Evolutionary conservation across 2,797 vertebrate species (phyloP).

Genomic region (Esox masquinongy): DNA sequence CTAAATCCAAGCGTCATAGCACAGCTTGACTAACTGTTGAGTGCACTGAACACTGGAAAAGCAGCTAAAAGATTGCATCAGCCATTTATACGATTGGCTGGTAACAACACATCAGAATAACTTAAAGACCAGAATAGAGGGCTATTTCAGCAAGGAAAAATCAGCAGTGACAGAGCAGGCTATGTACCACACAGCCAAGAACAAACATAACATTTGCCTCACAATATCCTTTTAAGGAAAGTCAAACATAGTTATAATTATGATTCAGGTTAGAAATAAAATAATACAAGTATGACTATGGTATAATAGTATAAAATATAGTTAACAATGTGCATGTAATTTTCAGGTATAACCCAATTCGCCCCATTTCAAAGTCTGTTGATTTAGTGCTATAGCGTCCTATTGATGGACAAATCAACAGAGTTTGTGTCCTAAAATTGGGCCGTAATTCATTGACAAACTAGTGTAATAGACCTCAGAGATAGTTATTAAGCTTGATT

Average conservation of each 20-base stretch:
- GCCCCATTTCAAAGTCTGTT: constrained; percentile 37
- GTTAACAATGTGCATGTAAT: constrained; percentile 37
- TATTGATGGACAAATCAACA: constrained; percentile 55
- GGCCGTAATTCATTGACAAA: constrained; percentile 56
- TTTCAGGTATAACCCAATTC: constrained; percentile 31
- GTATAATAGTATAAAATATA: constrained; percentile 40
- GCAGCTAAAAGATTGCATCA: neutral
- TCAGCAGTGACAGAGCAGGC: neutral
- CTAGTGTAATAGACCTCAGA: constrained; percentile 58
- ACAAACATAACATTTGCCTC: neutral
- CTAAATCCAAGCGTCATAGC: neutral
- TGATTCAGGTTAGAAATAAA: constrained; percentile 33
- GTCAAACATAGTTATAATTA: constrained; percentile 21
- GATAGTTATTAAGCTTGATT: constrained; percentile 64
- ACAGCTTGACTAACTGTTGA: neutral
- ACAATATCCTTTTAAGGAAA: constrained; percentile 6
- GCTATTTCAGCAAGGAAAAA: neutral
- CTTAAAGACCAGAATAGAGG: neutral
- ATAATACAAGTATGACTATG: constrained; percentile 20
- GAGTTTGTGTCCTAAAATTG: constrained; percentile 45
- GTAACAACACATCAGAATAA: neutral
- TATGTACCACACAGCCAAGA: neutral
- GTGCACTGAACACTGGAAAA: neutral
- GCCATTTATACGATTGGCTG: neutral
- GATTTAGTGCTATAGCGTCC: constrained; percentile 41